Evolutionary conservation across 2,888 invertebrate species (phyloP), one percentile per base, ranked within the genome.

Genomic region (Stratiomys singularior): DNA sequence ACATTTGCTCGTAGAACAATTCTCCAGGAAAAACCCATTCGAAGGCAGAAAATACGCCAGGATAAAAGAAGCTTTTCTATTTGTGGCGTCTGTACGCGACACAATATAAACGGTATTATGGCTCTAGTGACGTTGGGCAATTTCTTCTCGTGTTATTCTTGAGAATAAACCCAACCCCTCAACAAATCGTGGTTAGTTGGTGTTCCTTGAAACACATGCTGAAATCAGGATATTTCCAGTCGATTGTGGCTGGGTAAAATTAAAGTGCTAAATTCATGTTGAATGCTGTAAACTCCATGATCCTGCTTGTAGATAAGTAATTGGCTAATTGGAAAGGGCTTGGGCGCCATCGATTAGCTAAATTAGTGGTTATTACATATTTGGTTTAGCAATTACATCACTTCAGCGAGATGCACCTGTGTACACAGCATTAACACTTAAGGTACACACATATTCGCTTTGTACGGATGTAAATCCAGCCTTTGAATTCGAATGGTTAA

Each of bases 331-430:
- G 15, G 52, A 13, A 52, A 52, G n/a, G 52, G 52, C 52, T 52
- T 52, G 15, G 52, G 15, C 15, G 52, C n/a, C 15, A 52, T 52
- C 18, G 52, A 52, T 52, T 52, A 52, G 4, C 18, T 13, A 52
- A 52, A 52, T 52, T 52, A 52, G 52, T 52, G 52, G 52, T 18
- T 52, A 18, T 18, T 52, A 52, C 52, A n/a, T 52, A 52, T 52
- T 52, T 52, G 15, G n/a, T 18, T 52, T 52, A n/a, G 52, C 18
- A 52, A 52, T 52, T 52, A 18, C 52, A 52, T 52, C 37, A 3
- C 37, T 5, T 37, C 37, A 37, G 9, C 9, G 9, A 5, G 9
- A 37, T 37, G 37, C 37, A 9, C 9, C 3, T 9, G 9, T 37
- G 9, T 9, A 9, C 37, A 37, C 5, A 5, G 37, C 37, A 9